Base-by-base conservation (phyloP, 2,113 vertebrate genomes). In the Nothocercus julius region DNA sequence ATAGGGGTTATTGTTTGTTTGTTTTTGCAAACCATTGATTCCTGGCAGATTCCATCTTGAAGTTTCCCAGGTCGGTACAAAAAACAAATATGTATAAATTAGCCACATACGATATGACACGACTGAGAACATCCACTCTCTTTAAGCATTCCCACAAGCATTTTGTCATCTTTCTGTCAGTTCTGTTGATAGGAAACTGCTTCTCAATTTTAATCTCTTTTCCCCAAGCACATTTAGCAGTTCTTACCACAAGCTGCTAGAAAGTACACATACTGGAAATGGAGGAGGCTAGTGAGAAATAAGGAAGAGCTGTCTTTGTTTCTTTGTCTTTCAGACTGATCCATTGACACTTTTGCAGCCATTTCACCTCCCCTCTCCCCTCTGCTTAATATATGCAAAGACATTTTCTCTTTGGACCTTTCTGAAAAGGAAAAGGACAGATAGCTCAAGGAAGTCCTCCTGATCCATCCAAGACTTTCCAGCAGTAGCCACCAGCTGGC, bases 121-220 rank as follows among this genome's bases (percentile, higher is more conserved):
- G 84, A 93, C 82, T 96, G 89, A 93, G 93, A 96, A 91, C 67
- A 85, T 66, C 90, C 63, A 47, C 49, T 77, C 87, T 76, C 66
- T 77, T 88, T 92, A 95, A 93, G 85, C 67, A 63, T 95, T 95
- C 75, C 84, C 89, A 79, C 78, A 67, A 93, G 87, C 75, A 69
- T 95, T 95, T 89, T 96, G 93, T 93, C 89, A 77, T 91, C 85
- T 95, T 92, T 69, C 87, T 91, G 84, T 93, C 94, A 92, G 78
- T 85, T 91, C 40, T 68, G 74, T 72, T 91, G 87, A 95, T 76
- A 79, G 70, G 81, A 92, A 96, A 87, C 59, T 1, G 7, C 79
- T 89, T 95, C 10, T 6, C 82, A 95, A 87, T 93, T 95, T 93
- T 91, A 92, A 93, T 95, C 82, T 93, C 81, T 87, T 85, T 82